Conservation (phyloP, 30 jellyfish, hydroid and myxozoan species). For the Nemopilema nomurai region DNA sequence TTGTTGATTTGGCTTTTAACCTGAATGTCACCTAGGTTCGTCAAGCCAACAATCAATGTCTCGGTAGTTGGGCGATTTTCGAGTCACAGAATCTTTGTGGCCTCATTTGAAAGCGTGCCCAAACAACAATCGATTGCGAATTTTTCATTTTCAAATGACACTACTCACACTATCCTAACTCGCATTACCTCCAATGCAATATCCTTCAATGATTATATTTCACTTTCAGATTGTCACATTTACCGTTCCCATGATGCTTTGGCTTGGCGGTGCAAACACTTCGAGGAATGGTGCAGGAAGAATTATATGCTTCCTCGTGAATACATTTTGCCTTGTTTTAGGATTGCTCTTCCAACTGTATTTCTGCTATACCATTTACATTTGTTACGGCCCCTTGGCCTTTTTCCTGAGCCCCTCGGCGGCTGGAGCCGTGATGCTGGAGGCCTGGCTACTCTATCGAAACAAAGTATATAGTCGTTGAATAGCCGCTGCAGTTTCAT, state of each 20-base stretch:
- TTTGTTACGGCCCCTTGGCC: conserved; percentile 64
- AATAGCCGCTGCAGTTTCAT: neutral
- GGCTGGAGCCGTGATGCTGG: conserved; percentile 47
- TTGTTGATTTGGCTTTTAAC: no score
- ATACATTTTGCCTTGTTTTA: neutral
- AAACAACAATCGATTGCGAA: no score
- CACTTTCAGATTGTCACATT: conserved; percentile 41
- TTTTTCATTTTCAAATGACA: no score
- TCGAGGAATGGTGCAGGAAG: neutral
- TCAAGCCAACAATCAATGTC: no score
- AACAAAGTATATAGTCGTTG: neutral
- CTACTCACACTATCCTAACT: neutral
- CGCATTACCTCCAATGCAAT: neutral
- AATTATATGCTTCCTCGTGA: neutral
- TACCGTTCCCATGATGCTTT: conserved; percentile 42
- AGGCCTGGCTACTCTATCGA: conserved; percentile 23
- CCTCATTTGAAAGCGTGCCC: no score
- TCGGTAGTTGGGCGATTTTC: no score
- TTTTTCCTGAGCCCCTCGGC: conserved; percentile 51
- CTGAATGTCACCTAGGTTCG: no score
- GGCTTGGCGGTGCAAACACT: conserved; percentile 48
- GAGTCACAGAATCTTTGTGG: no score
- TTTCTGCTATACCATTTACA: conserved; percentile 8
- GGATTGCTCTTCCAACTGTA: conserved; percentile 20
- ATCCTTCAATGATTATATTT: neutral